Base-by-base conservation (phyloP, 2,797 vertebrate genomes). In the Alectoris magna region DNA sequence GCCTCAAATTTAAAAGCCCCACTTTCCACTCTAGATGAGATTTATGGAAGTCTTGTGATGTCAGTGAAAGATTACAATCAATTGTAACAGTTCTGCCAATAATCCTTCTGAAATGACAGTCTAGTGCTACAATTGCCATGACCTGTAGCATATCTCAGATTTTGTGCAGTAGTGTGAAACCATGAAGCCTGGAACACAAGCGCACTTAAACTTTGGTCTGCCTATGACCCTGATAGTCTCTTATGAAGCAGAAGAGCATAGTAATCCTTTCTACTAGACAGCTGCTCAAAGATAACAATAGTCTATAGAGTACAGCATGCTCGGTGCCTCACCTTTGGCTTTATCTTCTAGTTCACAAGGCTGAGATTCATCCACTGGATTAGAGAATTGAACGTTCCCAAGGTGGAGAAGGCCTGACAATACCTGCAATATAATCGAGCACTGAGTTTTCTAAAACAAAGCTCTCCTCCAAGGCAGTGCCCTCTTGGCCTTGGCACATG, bases 391-490 rank as follows among this genome's bases (percentile, higher is more conserved):
- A 87, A 99, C 58, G 7, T 99, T 99, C 41, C 99, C 99, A 19
- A 99, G 97, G 90, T 99, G 99, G 82, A 99, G 97, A 90, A 99
- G 97, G 36, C 98, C 99, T 63, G 98, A 98, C 41, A 99, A 96
- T 82, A 99, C 97, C 99, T 99, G 96, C 41, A 96, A 88, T 2
- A 39, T 4, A 78, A 64, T 4, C 23, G 44, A 9, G 14, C 36
- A 9, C 9, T 72, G 55, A 80, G n/a, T 22, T 88, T 66, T 66
- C n/a, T 31, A n/a, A 63, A 19, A 9, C 48, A 49, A 77, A 46
- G 51, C 41, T 88, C 1, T n/a, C 11, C 1, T 34, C 11, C 31
- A 31, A 26, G 51, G 26, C 34, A 51, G 21, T 2, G 15, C 23
- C 38, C 31, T 62, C 85, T 81, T 41, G 71, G 75, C 63, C 24